Conservation (phyloP, 2,888 invertebrate species). For the Mactromeris polynyma region DNA sequence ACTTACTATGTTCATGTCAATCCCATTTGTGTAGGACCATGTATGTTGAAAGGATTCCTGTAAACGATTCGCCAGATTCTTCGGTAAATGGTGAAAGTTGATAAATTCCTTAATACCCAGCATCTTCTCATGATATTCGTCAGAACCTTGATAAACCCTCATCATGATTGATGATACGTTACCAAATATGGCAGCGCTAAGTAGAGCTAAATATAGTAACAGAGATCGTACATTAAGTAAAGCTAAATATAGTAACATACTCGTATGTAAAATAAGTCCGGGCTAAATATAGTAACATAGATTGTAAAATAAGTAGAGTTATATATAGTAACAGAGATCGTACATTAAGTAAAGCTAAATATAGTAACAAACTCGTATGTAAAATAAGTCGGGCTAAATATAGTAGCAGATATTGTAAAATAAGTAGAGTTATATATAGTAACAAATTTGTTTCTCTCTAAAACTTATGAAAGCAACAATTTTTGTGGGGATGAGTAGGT, state of each 20-base stretch:
- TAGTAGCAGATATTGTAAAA: not conserved
- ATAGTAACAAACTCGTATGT: not conserved
- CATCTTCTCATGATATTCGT: constrained; percentile 87
- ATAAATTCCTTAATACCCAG: constrained; percentile 87
- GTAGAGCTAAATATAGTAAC: constrained; percentile 78
- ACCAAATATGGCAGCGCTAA: constrained; percentile 87
- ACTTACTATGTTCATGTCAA: constrained; percentile 87
- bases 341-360: not conserved
- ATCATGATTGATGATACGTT: constrained; percentile 87
- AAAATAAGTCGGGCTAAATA: not conserved
- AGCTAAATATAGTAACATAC: not conserved
- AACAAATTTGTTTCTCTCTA: too few species aligned
- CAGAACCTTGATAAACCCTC: constrained; percentile 86
- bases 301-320: not conserved
- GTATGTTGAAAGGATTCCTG: constrained; percentile 87
- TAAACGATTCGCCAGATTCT: constrained; percentile 85
- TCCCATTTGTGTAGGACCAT: constrained; percentile 87
- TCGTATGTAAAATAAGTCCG: not conserved
- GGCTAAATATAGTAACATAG: not conserved
- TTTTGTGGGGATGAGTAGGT: too few species aligned
- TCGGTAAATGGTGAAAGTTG: constrained; percentile 87
- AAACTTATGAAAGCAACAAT: too few species aligned
- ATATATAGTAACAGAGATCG: not conserved
- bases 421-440: not conserved
- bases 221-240: not conserved